Percentiles rank a stretch among this genome's conserved stretches.
Conservation (phyloP, 2,888 invertebrate genomes). For the Ennomos quercinarius region DNA sequence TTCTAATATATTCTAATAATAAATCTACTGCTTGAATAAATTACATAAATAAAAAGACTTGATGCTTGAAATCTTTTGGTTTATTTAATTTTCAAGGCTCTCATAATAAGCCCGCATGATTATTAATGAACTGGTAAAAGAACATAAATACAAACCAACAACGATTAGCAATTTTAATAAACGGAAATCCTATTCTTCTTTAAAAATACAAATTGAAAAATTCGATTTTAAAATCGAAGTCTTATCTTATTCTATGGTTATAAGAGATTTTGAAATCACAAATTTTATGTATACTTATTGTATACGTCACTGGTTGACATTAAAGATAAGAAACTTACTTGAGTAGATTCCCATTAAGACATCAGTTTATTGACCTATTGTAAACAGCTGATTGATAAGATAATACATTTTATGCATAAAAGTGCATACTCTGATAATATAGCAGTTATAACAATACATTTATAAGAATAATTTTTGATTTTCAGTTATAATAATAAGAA, state of each 20-base stretch:
- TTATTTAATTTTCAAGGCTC: neutral
- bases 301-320: too few species aligned
- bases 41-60: too few species aligned
- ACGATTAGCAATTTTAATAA: conserved; percentile 13
- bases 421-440: conserved; percentile 1
- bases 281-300: neutral
- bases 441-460: too few species aligned
- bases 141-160: conserved; percentile 5
- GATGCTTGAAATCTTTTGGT: too few species aligned
- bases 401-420: neutral
- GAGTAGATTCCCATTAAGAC: neutral
- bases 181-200: conserved; percentile 1
- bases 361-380: conserved; percentile 14
- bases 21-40: too few species aligned
- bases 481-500: too few species aligned
- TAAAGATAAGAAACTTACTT: too few species aligned
- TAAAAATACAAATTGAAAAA: neutral
- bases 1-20: too few species aligned
- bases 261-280: too few species aligned
- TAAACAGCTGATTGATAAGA: conserved; percentile 18
- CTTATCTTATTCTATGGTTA: too few species aligned
- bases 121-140: neutral
- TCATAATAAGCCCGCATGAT: neutral
- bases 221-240: too few species aligned
- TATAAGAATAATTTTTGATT: too few species aligned